Percentiles rank a stretch among this genome's conserved stretches.
phyloP scores from a whole-genome alignment of 2,113 vertebrate species.

The Sclerurus mexicanus region DNA sequence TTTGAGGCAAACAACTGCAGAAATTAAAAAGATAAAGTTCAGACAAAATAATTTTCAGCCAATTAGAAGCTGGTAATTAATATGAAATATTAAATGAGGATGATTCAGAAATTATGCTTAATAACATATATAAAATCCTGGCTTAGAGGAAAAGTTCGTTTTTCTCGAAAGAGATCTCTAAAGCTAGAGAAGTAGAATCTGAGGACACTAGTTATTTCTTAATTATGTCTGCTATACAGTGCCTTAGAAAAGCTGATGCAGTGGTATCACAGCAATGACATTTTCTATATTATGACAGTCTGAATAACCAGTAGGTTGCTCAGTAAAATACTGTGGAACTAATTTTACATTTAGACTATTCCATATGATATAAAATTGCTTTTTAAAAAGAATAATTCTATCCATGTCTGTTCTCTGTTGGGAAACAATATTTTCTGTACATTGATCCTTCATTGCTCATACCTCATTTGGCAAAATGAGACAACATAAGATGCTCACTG shows the following conservation, averaged over 20 bases:
- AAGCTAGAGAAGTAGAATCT: neutral
- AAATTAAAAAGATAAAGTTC: neutral
- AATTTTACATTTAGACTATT: slow-evolving; percentile 26
- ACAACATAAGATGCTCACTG: neutral
- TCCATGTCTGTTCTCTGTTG: neutral
- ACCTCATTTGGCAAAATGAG: slow-evolving; percentile 5
- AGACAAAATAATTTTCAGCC: slow-evolving; percentile 2
- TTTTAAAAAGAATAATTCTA: slow-evolving; percentile 40
- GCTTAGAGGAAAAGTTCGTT: neutral
- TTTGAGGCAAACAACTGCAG: neutral
- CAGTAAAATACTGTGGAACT: slow-evolving; percentile 45
- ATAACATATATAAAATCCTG: neutral
- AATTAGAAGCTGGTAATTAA: slow-evolving; percentile 9
- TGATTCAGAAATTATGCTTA: neutral
- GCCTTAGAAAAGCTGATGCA: slow-evolving; percentile 49
- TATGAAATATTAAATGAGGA: neutral
- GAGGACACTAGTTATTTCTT: slow-evolving; percentile 50
- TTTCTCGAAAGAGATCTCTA: slow-evolving; percentile 32
- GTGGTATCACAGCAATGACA: slow-evolving; percentile 24
- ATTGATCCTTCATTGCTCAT: neutral
- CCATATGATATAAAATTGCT: neutral
- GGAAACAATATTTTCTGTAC: slow-evolving; percentile 9
- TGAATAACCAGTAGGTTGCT: slow-evolving; percentile 25
- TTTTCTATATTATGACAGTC: slow-evolving; percentile 57
- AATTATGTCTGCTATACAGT: slow-evolving; percentile 54